Conservation (phyloP, 2,888 invertebrate genomes). For the Gryllus longicercus region DNA sequence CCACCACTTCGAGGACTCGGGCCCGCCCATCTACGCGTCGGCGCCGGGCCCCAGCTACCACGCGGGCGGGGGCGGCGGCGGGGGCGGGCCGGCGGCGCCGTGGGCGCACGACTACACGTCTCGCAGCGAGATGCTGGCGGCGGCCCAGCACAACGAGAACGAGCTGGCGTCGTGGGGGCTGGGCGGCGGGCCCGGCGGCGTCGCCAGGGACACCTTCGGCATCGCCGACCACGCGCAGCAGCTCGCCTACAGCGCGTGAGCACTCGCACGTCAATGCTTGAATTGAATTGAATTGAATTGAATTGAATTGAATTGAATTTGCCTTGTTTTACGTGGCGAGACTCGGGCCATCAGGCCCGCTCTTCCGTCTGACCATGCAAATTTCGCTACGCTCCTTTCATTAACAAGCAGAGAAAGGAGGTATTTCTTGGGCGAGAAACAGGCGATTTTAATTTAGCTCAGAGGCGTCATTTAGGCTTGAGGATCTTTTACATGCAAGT, state of each 20-base stretch:
- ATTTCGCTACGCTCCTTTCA: too few relatives aligned
- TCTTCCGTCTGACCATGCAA: too few relatives aligned
- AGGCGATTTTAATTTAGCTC: too few relatives aligned
- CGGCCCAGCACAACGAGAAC: slow-evolving; percentile 52
- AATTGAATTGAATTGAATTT: too few relatives aligned
- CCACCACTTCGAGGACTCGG: slow-evolving; percentile 38
- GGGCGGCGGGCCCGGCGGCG: slow-evolving; percentile 47
- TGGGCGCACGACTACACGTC: slow-evolving; percentile 40
- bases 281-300: too few relatives aligned
- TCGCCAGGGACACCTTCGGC: slow-evolving; percentile 25
- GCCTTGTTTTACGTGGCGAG: too few relatives aligned
- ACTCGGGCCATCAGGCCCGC: too few relatives aligned
- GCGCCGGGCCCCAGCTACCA: background rate
- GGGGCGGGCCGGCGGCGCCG: slow-evolving; percentile 29
- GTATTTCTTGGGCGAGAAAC: too few relatives aligned
- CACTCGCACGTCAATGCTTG: too few relatives aligned
- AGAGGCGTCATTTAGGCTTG: too few relatives aligned
- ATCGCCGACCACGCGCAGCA: slow-evolving; percentile 18
- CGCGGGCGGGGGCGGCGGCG: background rate
- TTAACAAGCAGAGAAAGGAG: too few relatives aligned
- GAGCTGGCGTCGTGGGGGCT: slow-evolving; percentile 64
- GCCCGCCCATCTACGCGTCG: background rate
- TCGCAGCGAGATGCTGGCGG: slow-evolving; percentile 48
- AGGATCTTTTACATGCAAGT: too few relatives aligned
- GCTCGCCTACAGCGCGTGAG: background rate